Conservation (phyloP, 1,140 invertebrate genomes). For the Globodera ellingtonae region DNA sequence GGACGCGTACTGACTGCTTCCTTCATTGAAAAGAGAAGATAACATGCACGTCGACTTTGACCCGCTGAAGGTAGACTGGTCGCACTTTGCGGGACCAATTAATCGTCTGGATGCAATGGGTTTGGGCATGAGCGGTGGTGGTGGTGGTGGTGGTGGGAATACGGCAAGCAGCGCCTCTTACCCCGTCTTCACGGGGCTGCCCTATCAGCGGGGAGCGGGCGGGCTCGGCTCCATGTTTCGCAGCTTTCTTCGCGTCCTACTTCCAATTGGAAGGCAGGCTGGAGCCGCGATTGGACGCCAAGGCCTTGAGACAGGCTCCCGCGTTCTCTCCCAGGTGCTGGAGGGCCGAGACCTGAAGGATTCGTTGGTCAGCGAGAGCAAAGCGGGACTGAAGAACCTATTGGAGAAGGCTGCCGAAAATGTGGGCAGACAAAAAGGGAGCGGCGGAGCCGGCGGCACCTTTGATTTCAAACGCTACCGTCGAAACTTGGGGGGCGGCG, state of each 20-base stretch:
- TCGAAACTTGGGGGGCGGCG: neutral
- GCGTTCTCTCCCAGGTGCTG: conserved; percentile 15
- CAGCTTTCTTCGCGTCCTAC: conserved; percentile 22
- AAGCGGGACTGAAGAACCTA: conserved; percentile 13
- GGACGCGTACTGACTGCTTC: no score
- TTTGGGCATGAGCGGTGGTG: neutral
- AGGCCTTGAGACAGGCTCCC: conserved; percentile 21
- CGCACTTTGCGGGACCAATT: neutral
- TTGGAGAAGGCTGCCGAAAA: conserved; percentile 20
- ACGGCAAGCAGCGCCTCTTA: neutral
- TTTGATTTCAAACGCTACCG: conserved; percentile 27
- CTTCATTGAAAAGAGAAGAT: neutral
- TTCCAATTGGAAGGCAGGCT: conserved; percentile 18
- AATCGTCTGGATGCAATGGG: no score
- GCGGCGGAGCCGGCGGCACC: neutral
- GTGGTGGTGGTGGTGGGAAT: conserved; percentile 17
- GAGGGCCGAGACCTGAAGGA: conserved; percentile 30
- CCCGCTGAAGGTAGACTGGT: conserved; percentile 22
- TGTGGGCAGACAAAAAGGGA: conserved; percentile 16
- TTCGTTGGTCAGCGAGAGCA: conserved; percentile 8
- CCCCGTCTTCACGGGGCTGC: conserved; percentile 1
- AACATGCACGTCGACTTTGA: conserved; percentile 35
- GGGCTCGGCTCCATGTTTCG: conserved; percentile 26
- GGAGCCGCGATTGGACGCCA: conserved; percentile 17
- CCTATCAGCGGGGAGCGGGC: conserved; percentile 31